phyloP scores from a whole-genome alignment of 2,113 vertebrate genomes.

The Mormyrus lacerda region DNA sequence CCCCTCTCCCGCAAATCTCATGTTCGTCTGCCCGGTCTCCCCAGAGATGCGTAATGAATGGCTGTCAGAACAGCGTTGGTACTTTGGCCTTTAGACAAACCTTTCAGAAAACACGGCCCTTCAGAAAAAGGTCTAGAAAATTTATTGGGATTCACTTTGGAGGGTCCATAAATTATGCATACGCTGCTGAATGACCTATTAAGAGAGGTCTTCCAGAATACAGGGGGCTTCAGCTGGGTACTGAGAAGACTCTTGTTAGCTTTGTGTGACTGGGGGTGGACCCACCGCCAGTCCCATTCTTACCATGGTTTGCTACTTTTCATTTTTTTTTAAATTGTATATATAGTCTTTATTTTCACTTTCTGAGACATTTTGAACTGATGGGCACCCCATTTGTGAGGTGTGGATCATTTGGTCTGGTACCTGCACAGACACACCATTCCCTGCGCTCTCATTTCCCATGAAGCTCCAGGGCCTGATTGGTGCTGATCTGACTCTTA shows the following conservation, averaged over 20 bases:
- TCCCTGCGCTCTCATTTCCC: background rate
- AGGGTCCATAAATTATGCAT: conserved; percentile 63
- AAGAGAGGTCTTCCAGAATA: conserved; percentile 43
- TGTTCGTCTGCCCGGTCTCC: conserved; percentile 30
- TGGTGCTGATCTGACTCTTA: background rate
- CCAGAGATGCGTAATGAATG: conserved; percentile 37
- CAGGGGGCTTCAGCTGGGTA: conserved; percentile 31
- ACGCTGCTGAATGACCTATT: conserved; percentile 56
- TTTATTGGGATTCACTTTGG: conserved; percentile 65
- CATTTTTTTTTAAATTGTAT: background rate
- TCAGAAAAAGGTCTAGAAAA: conserved; percentile 41
- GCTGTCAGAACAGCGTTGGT: conserved; percentile 38
- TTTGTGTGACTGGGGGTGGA: conserved; percentile 12
- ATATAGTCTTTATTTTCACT: background rate
- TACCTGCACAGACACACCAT: background rate
- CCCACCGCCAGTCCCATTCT: conserved; percentile 15
- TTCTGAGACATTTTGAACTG: background rate
- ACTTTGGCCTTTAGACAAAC: conserved; percentile 34
- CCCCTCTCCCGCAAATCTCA: conserved; percentile 27
- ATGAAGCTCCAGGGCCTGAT: background rate
- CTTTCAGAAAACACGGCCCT: conserved; percentile 45
- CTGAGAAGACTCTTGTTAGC: conserved; percentile 24
- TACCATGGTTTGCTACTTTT: background rate
- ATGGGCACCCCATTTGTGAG: background rate
- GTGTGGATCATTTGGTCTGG: background rate